These are phyloP conservation scores for Aphelenchoides bicaudatus DNA, from an alignment of 2,888 invertebrate genomes.

Conservation along the genomic window DNA sequence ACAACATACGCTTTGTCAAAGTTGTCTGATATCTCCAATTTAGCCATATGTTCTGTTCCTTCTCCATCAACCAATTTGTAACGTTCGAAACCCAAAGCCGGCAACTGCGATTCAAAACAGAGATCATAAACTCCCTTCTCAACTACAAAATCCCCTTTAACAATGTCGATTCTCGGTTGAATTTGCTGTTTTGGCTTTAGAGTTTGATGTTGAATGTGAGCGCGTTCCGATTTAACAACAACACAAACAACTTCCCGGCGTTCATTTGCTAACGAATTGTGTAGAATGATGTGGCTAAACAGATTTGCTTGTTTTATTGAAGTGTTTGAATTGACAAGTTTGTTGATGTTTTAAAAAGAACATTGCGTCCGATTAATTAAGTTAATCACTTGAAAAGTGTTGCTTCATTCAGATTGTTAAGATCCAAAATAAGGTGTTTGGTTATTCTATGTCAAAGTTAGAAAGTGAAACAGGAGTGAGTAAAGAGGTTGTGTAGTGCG, in stretches of 20 bases:
- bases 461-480: too few relatives aligned
- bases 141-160: slow-evolving; percentile 16
- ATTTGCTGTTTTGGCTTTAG: slow-evolving; percentile 29
- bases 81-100: slow-evolving; percentile 69
- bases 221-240: slow-evolving; percentile 66
- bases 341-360: too few relatives aligned
- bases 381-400: too few relatives aligned
- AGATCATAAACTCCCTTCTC: slow-evolving; percentile 48
- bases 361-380: too few relatives aligned
- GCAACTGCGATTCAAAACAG: slow-evolving; percentile 73
- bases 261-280: slow-evolving; percentile 75
- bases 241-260: slow-evolving; percentile 76
- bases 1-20: too few relatives aligned
- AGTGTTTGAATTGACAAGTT: too few relatives aligned
- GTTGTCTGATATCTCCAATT: not conserved
- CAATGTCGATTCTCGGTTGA: slow-evolving; percentile 18
- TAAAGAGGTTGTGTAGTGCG: too few relatives aligned
- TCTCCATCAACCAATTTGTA: not conserved
- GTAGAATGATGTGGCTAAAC: slow-evolving; percentile 70
- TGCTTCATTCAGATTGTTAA: too few relatives aligned
- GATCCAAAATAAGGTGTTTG: too few relatives aligned
- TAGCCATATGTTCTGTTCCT: too few relatives aligned
- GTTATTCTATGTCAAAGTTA: too few relatives aligned
- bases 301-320: too few relatives aligned
- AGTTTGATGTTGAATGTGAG: not conserved